A percentile compares a stretch with the other conserved stretches of the same genome.
These are phyloP conservation scores for Andrena bicolor DNA, from an alignment of 2,888 invertebrate genomes.

Conservation along the genomic window DNA sequence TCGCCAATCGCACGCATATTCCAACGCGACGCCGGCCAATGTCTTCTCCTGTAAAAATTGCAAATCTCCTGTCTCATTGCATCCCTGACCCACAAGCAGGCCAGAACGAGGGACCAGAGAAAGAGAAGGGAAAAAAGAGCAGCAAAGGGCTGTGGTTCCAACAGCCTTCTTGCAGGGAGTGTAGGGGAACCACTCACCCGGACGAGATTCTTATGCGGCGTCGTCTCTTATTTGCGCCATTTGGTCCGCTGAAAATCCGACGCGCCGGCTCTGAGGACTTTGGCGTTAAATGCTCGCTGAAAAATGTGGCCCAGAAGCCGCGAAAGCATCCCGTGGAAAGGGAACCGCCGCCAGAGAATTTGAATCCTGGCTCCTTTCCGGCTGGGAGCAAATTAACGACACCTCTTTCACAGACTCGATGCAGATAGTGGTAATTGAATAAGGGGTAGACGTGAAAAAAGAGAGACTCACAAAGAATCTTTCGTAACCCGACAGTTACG, in stretches of 20 bases:
- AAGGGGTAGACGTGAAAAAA: background rate
- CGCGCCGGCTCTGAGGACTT: background rate
- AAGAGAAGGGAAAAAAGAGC: slow-evolving; percentile 5
- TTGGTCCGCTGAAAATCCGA: slow-evolving; percentile 39
- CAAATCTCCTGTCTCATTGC: slow-evolving; percentile 43
- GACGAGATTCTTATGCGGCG: slow-evolving; percentile 48
- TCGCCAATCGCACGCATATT: slow-evolving; percentile 25
- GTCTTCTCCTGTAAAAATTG: slow-evolving; percentile 38
- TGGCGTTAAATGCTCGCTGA: slow-evolving; percentile 30
- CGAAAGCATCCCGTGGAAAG: slow-evolving; percentile 11
- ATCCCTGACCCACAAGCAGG: background rate
- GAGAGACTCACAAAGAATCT: background rate
- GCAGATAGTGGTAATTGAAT: background rate
- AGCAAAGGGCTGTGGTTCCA: slow-evolving; percentile 9
- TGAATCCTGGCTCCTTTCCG: background rate
- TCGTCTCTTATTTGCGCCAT: slow-evolving; percentile 27
- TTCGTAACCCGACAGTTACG: no score
- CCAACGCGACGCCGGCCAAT: slow-evolving; percentile 4
- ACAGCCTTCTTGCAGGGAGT: background rate
- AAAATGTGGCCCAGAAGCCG: slow-evolving; percentile 21
- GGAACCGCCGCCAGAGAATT: background rate
- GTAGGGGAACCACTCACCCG: slow-evolving; percentile 29
- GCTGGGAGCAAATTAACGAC: background rate
- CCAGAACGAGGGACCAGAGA: background rate
- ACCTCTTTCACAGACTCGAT: background rate